A percentile compares a stretch with the other conserved stretches of the same genome.
Conservation (phyloP, 2,797 vertebrate genomes). For the Natrix natrix region DNA sequence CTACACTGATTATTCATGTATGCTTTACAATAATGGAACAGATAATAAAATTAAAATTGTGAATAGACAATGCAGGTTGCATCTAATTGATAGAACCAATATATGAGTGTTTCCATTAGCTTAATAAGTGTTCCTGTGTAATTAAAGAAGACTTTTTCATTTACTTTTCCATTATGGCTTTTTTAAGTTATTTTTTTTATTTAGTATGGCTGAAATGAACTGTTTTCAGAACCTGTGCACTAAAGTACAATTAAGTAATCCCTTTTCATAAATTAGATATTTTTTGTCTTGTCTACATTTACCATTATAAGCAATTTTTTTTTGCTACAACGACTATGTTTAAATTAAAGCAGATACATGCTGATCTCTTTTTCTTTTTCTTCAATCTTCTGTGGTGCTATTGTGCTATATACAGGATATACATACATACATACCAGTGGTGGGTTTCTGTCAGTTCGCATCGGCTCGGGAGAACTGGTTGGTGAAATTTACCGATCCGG, state of each 20-base stretch:
- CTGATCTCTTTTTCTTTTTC: background rate
- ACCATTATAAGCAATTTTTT: background rate
- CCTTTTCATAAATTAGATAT: background rate
- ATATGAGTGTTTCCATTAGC: constrained; percentile 4
- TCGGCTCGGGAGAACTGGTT: too few species aligned
- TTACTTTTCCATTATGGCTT: background rate
- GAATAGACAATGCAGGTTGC: background rate
- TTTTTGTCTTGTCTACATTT: background rate
- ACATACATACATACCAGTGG: too few species aligned
- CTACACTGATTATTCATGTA: background rate
- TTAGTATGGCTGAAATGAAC: background rate
- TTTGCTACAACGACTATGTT: background rate
- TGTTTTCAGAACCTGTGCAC: background rate
- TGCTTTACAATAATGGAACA: background rate
- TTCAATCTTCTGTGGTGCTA: background rate
- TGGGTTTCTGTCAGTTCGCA: too few species aligned
- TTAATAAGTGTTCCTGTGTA: constrained; percentile 7
- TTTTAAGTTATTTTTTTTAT: background rate
- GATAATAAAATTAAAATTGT: constrained; percentile 13
- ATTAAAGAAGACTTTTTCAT: background rate
- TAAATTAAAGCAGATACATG: background rate
- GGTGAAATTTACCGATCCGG: too few species aligned
- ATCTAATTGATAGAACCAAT: constrained; percentile 4
- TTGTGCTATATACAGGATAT: background rate
- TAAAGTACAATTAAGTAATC: background rate